These are phyloP conservation scores for Cyclargus thomasi DNA, from an alignment of 1,140 invertebrate genomes.

Conservation along the genomic window DNA sequence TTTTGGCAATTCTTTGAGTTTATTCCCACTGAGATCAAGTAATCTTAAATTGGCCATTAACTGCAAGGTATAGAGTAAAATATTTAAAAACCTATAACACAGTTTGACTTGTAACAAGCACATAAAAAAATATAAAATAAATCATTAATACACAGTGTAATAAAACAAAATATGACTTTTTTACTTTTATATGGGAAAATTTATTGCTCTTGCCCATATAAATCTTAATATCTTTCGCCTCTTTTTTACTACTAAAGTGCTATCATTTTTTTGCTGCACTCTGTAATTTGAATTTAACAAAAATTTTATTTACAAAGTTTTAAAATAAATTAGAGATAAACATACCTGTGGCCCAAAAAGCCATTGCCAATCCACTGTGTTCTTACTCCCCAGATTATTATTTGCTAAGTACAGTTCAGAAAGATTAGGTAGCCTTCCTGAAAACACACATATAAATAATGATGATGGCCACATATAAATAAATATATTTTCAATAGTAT, in stretches of 20 bases:
- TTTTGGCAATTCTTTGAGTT: conserved; percentile 76
- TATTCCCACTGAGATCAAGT: conserved; percentile 80
- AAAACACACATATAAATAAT: conserved; percentile 29
- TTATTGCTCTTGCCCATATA: no score
- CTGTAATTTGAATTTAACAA: no score
- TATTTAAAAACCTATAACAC: conserved; percentile 7
- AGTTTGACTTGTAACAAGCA: no score
- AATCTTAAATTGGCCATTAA: conserved; percentile 73
- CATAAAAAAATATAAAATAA: no score
- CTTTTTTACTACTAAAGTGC: no score
- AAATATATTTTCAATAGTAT: no score
- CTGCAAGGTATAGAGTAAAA: conserved; percentile 31
- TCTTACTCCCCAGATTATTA: conserved; percentile 79
- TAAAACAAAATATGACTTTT: no score
- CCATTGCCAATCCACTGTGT: conserved; percentile 79
- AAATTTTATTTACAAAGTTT: not conserved
- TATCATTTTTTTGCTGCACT: no score
- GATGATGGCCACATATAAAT: no score
- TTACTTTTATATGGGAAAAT: no score
- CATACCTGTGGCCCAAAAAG: conserved; percentile 71
- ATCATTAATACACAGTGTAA: no score
- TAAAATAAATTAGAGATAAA: not conserved
- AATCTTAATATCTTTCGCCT: no score
- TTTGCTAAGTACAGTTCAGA: conserved; percentile 82
- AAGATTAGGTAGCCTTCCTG: conserved; percentile 76